Evolutionary conservation across 1,140 invertebrate genomes (phyloP).

Genomic region (Zaprionus ornatus): DNA sequence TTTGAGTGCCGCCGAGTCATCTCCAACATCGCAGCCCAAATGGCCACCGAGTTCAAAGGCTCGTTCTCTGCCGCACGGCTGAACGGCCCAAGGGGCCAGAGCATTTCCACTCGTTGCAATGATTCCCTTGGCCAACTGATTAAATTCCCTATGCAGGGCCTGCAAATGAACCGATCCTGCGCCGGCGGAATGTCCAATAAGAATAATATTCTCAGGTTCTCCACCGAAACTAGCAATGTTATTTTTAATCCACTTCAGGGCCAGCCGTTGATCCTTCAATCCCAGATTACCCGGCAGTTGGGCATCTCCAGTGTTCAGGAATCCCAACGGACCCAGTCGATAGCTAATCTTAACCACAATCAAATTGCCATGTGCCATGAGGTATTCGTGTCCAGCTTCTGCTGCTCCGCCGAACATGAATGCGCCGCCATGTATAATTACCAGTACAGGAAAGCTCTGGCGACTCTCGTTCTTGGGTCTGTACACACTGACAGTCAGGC

Average conservation of each 20-base stretch:
- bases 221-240: slow-evolving; percentile 86
- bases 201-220: slow-evolving; percentile 85
- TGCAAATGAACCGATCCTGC: slow-evolving; percentile 87
- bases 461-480: slow-evolving; percentile 45
- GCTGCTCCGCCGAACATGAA: slow-evolving; percentile 84
- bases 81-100: background rate
- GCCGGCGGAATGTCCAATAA: slow-evolving; percentile 86
- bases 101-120: slow-evolving; percentile 52
- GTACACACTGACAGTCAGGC: slow-evolving; percentile 81
- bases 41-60: background rate
- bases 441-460: slow-evolving; percentile 82
- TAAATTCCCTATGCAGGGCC: slow-evolving; percentile 85
- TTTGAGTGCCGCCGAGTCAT: background rate
- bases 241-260: slow-evolving; percentile 86
- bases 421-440: slow-evolving; percentile 84
- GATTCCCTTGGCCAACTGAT: slow-evolving; percentile 40
- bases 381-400: slow-evolving; percentile 84
- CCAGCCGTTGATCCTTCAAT: slow-evolving; percentile 87
- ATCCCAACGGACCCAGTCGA: slow-evolving; percentile 86
- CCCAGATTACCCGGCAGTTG: slow-evolving; percentile 86
- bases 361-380: slow-evolving; percentile 86
- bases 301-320: slow-evolving; percentile 86
- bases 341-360: slow-evolving; percentile 87
- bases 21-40: background rate
- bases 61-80: background rate